Evolutionary conservation across 2,113 vertebrate species (phyloP), one percentile per base, ranked within the genome.

Genomic region (Galemys pyrenaicus): DNA sequence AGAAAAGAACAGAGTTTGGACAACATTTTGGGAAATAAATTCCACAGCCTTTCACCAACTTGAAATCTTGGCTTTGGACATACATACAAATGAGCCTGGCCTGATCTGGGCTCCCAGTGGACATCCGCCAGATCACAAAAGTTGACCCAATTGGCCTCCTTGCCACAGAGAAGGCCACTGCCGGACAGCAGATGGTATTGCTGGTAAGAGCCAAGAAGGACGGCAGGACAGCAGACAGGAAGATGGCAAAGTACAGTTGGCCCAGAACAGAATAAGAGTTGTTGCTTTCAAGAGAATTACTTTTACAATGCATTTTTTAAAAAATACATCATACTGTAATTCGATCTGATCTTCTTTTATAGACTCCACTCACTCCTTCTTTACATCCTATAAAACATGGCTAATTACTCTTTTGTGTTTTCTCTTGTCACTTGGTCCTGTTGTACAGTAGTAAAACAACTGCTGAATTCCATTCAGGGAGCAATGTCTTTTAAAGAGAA

Each of bases 21-120:
- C 80, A 86, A 89, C 2, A 22, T 84, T 96, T 56, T 71, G 92
- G 85, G 92, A 95, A 96, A 97, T 96, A 92, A 96, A 96, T 97
- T 97, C 90, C 95, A 96, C 92, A 86, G 95, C 81, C 96, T 97
- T 97, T 97, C 95, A 97, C 95, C 94, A 97, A 97, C 94, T 83
- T 54, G 93, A 95, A 96, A 95, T 90, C 93, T 96, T 96, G 95
- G 96, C 96, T 93, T 95, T 84, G 93, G 89, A 93, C 83, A 92
- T 86, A 95, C 95, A 96, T 95, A 93, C 92, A 95, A 96, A 95
- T 84, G 92, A 96, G 93, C 75, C 87, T 95, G 89, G 90, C 93
- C 87, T 91, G 78, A 92, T 94, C 94, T 91, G 79, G 65, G 78
- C 87, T 96, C 92, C 79, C 85, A 32, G 80, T 85, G 93, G 94